Base-by-base conservation (phyloP, 2,888 invertebrate species). In the Orthonychiurus folsomi region DNA sequence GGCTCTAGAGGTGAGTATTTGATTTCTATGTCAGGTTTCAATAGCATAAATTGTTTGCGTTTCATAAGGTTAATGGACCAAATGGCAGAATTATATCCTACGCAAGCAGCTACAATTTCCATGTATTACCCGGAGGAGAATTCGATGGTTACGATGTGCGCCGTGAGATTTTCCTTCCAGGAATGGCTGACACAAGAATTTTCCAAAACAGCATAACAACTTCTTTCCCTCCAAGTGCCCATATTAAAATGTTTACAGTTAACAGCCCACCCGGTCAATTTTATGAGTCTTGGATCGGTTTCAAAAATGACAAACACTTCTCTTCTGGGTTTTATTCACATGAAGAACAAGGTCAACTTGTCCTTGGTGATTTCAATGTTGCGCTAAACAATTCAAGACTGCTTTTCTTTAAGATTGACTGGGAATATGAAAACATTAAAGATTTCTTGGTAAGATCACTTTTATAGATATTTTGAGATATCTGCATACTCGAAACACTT, bases 381-480 rank as follows among this genome's bases (percentile, higher is more conserved):
- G 80, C 79, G 28, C 64, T 85, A 0, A 82, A 83, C 1, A 79
- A 76, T 61, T 79, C 80, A 0, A 76, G 79, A 26, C 79, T 80
- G 57, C 59, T 82, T n/a, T 74, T 76, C 9, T 75, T 75, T 5
- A 80, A 79, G 63, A 62, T 76, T 0, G 76, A 78, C 57, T 76
- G 78, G 24, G 81, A 83, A 61, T 79, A 81, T 69, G 83, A 85
- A 9, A 84, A 85, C 74, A 79, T 84, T 71, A 79, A 83, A 64
- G 78, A 79, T 58, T 77, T 60, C n/a, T 50, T 65, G 60, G 64
- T 64, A 55, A 58, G 23, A 26, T 21, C 20, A 12, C 18, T 21
- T 9, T 58, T 2, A 20, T 48, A n/a, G n/a, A n/a, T n/a, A n/a
- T n/a, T n/a, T n/a, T n/a, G n/a, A n/a, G n/a, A 47, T 26, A 20